Conservation (phyloP, 2,113 vertebrate species). For the Corydoras maculifer region DNA sequence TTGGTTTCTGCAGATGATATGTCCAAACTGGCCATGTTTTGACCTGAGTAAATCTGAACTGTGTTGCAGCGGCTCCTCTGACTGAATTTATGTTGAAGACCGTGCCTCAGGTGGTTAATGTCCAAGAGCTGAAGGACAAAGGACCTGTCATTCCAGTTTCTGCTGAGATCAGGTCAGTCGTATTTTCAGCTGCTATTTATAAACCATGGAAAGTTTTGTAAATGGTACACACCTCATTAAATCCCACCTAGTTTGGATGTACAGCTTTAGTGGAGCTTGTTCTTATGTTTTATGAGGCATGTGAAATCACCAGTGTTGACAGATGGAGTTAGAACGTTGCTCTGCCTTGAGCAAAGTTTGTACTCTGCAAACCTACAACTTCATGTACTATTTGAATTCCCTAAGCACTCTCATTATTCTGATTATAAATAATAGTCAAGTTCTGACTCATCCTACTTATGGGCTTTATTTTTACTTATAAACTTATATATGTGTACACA, state of each 20-base stretch:
- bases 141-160: conserved; percentile 54
- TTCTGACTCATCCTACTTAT: background rate
- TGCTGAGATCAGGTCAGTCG: conserved; percentile 67
- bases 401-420: background rate
- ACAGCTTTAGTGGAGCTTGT: no score
- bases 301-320: background rate
- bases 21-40: background rate
- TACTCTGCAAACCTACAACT: background rate
- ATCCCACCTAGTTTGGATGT: no score
- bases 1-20: background rate
- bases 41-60: background rate
- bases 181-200: background rate
- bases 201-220: no score
- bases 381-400: background rate
- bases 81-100: conserved; percentile 86
- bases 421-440: background rate
- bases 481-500: no score
- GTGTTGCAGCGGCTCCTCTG: conserved; percentile 64
- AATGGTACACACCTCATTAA: no score
- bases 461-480: no score
- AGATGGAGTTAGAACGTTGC: background rate
- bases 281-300: no score
- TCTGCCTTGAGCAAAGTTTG: no score
- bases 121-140: conserved; percentile 77
- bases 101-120: conserved; percentile 85